phyloP scores from a whole-genome alignment of 1,140 invertebrate genomes.

The Diprion similis region DNA sequence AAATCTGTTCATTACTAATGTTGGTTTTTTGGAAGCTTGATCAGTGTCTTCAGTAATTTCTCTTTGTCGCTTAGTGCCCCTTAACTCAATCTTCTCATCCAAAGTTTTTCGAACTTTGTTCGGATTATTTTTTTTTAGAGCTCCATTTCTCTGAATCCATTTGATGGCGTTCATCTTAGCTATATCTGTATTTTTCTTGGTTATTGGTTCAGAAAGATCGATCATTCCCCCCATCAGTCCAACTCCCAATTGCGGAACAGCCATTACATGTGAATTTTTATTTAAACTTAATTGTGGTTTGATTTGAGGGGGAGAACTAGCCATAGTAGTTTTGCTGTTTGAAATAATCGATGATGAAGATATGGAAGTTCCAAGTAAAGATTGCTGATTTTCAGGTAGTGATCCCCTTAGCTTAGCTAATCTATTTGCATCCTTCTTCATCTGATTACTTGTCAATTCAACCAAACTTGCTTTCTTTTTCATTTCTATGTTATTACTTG shows the following conservation, averaged over 20 bases:
- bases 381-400: neutral
- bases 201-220: constrained; percentile 69
- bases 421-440: constrained; percentile 67
- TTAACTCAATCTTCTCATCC: constrained; percentile 62
- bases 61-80: constrained; percentile 58
- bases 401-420: constrained; percentile 63
- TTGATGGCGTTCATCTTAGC: constrained; percentile 75
- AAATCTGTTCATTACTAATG: constrained; percentile 70
- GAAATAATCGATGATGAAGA: too few species aligned
- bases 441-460: constrained; percentile 66
- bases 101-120: constrained; percentile 67
- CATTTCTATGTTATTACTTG: neutral
- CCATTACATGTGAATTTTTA: neutral
- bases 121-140: constrained; percentile 72
- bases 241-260: constrained; percentile 51
- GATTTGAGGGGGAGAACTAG: neutral
- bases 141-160: constrained; percentile 70
- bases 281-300: neutral
- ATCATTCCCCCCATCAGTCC: constrained; percentile 62
- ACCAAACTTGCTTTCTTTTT: constrained; percentile 58
- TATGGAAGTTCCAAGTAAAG: neutral
- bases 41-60: constrained; percentile 59
- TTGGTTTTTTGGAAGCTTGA: constrained; percentile 56
- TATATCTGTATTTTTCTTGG: constrained; percentile 62
- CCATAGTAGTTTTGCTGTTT: neutral